These are phyloP conservation scores for Gymnocephalus cernua DNA, from an alignment of 2,113 vertebrate genomes.

Conservation along the genomic window DNA sequence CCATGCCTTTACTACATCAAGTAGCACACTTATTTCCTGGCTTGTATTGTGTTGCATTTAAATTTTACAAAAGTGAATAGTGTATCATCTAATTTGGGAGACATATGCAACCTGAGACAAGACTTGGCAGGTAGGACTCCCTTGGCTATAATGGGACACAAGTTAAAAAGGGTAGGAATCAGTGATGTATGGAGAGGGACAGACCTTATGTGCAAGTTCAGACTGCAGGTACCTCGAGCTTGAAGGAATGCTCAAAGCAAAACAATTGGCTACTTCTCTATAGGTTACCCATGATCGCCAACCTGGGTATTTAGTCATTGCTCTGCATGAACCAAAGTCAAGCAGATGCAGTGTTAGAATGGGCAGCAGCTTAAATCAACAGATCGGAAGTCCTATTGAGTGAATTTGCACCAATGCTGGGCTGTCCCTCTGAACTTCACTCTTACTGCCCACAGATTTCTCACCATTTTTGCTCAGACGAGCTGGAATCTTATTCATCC, in stretches of 20 bases:
- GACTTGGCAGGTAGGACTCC: not conserved
- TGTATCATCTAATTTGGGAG: not conserved
- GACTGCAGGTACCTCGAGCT: not conserved
- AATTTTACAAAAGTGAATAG: not conserved
- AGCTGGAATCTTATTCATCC: constrained; percentile 12
- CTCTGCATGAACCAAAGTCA: constrained; percentile 29
- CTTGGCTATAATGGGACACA: not conserved
- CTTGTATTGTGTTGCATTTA: not conserved
- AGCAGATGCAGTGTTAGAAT: constrained; percentile 44
- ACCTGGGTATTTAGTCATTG: constrained; percentile 29
- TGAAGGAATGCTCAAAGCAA: not conserved
- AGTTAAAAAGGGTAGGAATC: not conserved
- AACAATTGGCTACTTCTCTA: not conserved
- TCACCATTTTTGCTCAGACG: constrained; percentile 9
- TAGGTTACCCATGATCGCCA: not conserved
- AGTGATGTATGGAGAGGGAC: not conserved
- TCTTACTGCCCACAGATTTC: constrained; percentile 19
- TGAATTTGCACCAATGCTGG: constrained; percentile 49
- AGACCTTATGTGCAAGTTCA: not conserved
- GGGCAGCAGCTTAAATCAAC: constrained; percentile 33
- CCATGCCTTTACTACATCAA: constrained; percentile 4
- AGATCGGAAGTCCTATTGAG: constrained; percentile 33
- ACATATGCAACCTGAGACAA: not conserved
- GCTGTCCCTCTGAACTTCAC: constrained; percentile 21
- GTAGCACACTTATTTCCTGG: constrained; percentile 1